Evolutionary conservation across 2,888 invertebrate genomes (phyloP), one percentile per base, ranked within the genome.

Genomic region (Bembecia ichneumoniformis): DNA sequence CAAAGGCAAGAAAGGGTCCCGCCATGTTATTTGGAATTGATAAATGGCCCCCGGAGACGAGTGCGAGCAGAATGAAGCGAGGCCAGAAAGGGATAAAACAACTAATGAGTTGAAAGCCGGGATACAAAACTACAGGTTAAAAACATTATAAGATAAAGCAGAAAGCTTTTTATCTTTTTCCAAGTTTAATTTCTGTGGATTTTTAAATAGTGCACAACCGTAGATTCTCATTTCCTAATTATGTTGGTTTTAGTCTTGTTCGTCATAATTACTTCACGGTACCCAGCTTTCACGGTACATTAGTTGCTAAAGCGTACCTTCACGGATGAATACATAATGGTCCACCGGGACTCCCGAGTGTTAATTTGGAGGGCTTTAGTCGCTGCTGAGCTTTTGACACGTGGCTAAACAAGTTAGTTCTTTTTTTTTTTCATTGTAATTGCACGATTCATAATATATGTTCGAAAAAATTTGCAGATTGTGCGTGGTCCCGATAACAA

Each of bases 1-100:
- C 77, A 77, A 62, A 76, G 70, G 71, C 15, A 47, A 77, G 76
- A 80, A 83, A 84, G 79, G 77, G 74, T 69, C 81, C 80, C 79
- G 81, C 78, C 77, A 84, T 83, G 86, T 84, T 87, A 86, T 86
- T 87, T 84, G 80, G 87, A 80, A 82, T 87, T 86, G 87, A 87
- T 87, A 87, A 87, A 87, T 87, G 79, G 81, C 74, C 79, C 77
- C 77, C 79, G 70, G 72, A 82, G 83, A 77, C 68, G 82, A 68
- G 82, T 59, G 68, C 49, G 76, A 84, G 59, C 54, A 65, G 68
- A 75, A 82, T 63, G 60, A 61, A 81, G 76, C 81, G 81, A 74
- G 77, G 62, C 56, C 51, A 62, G 69, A 81, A 54, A 57, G 74
- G 64, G 83, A 84, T 55, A 63, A 69, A 62, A 57, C 61, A 71